phyloP scores from a whole-genome alignment of 2,888 invertebrate genomes.

The Catocala sponsa region DNA sequence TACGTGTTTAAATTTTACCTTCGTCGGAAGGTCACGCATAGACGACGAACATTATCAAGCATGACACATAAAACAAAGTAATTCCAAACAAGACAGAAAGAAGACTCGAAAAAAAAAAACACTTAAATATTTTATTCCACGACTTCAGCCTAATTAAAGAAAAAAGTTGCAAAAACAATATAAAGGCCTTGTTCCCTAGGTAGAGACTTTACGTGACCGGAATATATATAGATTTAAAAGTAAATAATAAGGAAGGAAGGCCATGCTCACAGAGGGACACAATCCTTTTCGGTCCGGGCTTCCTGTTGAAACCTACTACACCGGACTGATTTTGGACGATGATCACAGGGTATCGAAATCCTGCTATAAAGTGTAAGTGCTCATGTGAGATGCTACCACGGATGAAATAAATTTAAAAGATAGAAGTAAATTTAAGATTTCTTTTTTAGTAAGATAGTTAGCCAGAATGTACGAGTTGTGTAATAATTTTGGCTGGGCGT shows the following conservation, averaged over 20 bases:
- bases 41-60: neutral
- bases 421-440: too few relatives aligned
- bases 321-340: neutral
- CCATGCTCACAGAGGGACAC: conserved; percentile 2
- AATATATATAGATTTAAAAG: conserved; percentile 54
- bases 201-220: conserved; percentile 66
- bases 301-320: conserved; percentile 7
- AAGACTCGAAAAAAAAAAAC: conserved; percentile 39
- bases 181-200: conserved; percentile 58
- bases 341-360: neutral
- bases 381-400: too few relatives aligned
- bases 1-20: neutral
- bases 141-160: conserved; percentile 69
- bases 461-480: too few relatives aligned
- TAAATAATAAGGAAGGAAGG: conserved; percentile 40
- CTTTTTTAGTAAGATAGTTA: too few relatives aligned
- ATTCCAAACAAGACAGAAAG: conserved; percentile 2
- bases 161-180: conserved; percentile 67
- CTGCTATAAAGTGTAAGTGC: too few relatives aligned
- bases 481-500: too few relatives aligned
- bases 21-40: neutral
- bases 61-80: neutral
- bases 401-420: too few relatives aligned
- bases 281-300: conserved; percentile 4
- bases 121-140: conserved; percentile 61